A percentile compares a stretch with the other conserved stretches of the same genome.
phyloP scores from a whole-genome alignment of 2,113 vertebrate genomes.

The Dasyornis broadbenti region DNA sequence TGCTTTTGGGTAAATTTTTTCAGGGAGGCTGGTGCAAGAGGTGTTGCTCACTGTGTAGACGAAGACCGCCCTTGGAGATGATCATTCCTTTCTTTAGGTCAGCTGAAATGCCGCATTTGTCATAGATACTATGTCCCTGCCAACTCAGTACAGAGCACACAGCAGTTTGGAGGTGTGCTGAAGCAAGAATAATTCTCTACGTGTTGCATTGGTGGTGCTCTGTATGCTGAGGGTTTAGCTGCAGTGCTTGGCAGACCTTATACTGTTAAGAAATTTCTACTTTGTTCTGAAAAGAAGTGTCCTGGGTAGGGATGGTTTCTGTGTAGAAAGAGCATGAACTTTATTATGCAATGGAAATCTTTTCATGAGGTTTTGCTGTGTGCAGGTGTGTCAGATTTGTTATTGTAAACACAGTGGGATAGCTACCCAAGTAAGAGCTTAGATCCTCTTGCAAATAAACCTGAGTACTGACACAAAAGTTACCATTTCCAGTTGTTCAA shows the following conservation, averaged over 20 bases:
- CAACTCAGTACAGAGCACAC: neutral
- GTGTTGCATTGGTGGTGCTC: neutral
- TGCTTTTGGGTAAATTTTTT: neutral
- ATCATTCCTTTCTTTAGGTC: neutral
- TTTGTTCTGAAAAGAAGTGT: neutral
- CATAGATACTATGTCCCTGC: neutral
- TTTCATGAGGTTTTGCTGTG: conserved; percentile 35
- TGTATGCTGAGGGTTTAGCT: neutral
- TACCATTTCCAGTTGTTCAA: neutral
- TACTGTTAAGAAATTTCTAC: neutral
- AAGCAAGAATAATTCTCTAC: neutral
- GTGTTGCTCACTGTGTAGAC: neutral
- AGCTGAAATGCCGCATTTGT: neutral
- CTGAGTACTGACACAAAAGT: neutral
- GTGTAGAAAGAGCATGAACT: conserved; percentile 28
- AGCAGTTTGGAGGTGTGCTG: neutral
- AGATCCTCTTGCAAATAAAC: conserved; percentile 19
- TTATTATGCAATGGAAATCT: conserved; percentile 38
- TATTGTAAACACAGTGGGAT: conserved; percentile 14
- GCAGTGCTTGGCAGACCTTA: neutral
- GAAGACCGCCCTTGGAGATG: neutral
- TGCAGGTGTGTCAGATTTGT: conserved; percentile 37
- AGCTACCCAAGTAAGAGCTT: neutral
- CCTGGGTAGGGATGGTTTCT: neutral
- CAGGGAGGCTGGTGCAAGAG: neutral